Evolutionary conservation across 2,113 vertebrate genomes (phyloP), one percentile per base, ranked within the genome.

Genomic region (Ophthalmolycus amberensis): DNA sequence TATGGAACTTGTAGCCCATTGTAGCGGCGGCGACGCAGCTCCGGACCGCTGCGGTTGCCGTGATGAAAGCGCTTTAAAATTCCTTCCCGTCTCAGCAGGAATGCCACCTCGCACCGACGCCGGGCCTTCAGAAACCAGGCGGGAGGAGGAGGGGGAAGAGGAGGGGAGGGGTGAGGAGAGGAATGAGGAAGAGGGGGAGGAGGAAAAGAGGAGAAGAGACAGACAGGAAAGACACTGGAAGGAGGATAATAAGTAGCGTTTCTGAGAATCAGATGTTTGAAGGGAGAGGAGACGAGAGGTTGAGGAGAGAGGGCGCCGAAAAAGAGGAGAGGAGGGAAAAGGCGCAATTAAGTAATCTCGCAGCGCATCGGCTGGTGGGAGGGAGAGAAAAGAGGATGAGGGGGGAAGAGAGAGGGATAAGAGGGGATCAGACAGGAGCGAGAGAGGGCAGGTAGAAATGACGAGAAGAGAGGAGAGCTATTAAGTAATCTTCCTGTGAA

Each of bases 401-500:
- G 60, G 63, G 7, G 52, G 84, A 88, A 10, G 77, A 85, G 80
- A 29, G 56, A n/a, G 48, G 75, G 82, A 90, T 85, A 64, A 90
- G 79, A 82, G 67, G 85, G 76, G 88, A 91, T 88, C 87, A 91
- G 88, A 60, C 79, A n/a, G 0, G 91, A 89, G 77, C 83, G 44
- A 65, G 85, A 85, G 77, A 87, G 85, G 78, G 74, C 87, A 81
- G 85, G 82, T 75, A 85, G 88, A 82, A 90, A 90, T 82, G 87
- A 90, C 54, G 71, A 85, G 83, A 91, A 85, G 85, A 89, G 77
- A 77, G 83, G 65, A 81, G 74, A 74, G 89, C 93, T 87, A 93
- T 94, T 93, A 92, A 93, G 92, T 88, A 86, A 90, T 93, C 90
- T 91, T 93, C 84, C 90, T 1, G 71, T 86, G 88, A 89, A 91